Percentiles rank a stretch among this genome's conserved stretches.
Evolutionary conservation across 2,113 vertebrate species (phyloP).

Genomic region (Chaetodon trifascialis): DNA sequence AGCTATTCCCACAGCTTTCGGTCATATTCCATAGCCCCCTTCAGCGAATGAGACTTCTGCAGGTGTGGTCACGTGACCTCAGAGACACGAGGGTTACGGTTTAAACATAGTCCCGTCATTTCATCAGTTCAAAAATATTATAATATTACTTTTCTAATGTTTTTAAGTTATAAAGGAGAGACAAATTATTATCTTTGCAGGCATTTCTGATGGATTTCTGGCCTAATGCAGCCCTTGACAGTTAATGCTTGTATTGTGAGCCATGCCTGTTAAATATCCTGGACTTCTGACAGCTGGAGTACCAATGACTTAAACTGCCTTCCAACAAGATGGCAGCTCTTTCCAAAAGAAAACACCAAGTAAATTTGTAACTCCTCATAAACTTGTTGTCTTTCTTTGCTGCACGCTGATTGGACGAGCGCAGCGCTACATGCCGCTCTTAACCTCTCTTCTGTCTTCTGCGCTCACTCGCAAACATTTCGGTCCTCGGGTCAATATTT

Average conservation of each 20-base stretch:
- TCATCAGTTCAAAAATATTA: neutral
- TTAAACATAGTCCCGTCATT: too few species aligned
- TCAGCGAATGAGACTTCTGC: too few species aligned
- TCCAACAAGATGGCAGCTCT: neutral
- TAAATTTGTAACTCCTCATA: conserved; percentile 7
- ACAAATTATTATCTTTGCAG: neutral
- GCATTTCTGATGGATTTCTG: neutral
- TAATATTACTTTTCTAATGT: neutral
- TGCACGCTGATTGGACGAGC: neutral
- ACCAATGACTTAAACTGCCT: neutral
- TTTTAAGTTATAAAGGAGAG: neutral
- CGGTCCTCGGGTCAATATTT: neutral
- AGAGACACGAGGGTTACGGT: too few species aligned
- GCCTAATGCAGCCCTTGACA: conserved; percentile 9
- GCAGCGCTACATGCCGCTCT: neutral
- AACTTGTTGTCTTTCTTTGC: neutral
- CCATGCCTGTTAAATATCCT: neutral
- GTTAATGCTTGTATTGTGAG: neutral
- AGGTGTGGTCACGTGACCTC: too few species aligned
- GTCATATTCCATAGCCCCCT: too few species aligned
- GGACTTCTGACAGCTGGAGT: too few species aligned
- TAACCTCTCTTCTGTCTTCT: neutral
- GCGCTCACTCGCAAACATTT: neutral
- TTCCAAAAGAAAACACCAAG: conserved; percentile 9
- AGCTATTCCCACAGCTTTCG: too few species aligned